Evolutionary conservation across 2,888 invertebrate genomes (phyloP), one percentile per base, ranked within the genome.

Genomic region (Lithophane leautieri): DNA sequence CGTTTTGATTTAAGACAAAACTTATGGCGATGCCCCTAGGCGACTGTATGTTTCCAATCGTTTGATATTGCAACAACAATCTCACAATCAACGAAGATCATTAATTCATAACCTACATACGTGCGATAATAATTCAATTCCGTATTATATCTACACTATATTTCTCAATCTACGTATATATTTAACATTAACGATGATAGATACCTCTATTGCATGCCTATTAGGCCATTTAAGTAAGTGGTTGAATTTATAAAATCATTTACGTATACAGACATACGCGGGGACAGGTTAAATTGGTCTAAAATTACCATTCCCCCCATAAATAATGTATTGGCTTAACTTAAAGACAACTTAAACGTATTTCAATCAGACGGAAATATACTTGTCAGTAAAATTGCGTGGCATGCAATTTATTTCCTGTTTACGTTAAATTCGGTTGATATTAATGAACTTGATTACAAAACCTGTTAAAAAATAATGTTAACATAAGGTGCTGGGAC

Each of bases 141-240:
- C 70, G 65, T 75, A 79, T 28, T 52, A 60, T 62, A 22, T 9
- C 0, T 50, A 78, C 61, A 70, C 60, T 62, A 25, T 81, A 50
- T 82, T 82, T 83, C 81, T 61, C 70, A 77, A 84, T 62, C 14
- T 3, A n/a, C n/a, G n/a, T n/a, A n/a, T n/a, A 50, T 66, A 70
- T 76, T 11, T 65, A 76, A 76, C 50, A 79, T 83, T 83, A 84
- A 81, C 73, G 77, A 83, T 84, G 84, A 83, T 84, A 83, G 77
- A 83, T 82, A 76, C 61, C 73, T 83, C 62, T 73, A 81, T 83
- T 77, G 73, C 81, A 81, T 60, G 81, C 73, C 77, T 83, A 81
- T 80, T 82, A 82, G 65, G 58, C 58, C 84, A 65, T 77, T 81
- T 83, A 83, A 80, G 84, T 82, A 65, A 82, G 60, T 61, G 70